Percentiles rank a stretch among this genome's conserved stretches.
Conservation (phyloP, 2,888 invertebrate genomes). For the Lasioglossum morio region DNA sequence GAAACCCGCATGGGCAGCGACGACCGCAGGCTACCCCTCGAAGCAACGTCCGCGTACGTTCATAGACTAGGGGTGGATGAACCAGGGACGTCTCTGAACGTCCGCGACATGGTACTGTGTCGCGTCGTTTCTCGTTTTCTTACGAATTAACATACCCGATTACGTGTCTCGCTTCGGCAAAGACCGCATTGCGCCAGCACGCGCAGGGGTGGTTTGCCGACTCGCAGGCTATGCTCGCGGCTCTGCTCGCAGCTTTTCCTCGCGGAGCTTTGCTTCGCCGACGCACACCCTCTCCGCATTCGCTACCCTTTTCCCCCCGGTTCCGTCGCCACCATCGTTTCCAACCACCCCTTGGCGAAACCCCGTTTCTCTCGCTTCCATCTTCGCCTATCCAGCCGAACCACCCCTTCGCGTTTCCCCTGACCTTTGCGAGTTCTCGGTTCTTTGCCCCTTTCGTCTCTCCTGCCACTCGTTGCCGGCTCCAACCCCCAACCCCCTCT, state of each 20-base stretch:
- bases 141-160: constrained; percentile 63
- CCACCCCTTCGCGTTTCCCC: constrained; percentile 32
- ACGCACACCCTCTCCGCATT: constrained; percentile 28
- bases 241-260: neutral
- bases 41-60: neutral
- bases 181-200: constrained; percentile 66
- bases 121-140: constrained; percentile 29
- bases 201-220: constrained; percentile 38
- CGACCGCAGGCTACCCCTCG: neutral
- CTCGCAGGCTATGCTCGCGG: constrained; percentile 21
- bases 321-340: constrained; percentile 2
- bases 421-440: constrained; percentile 44
- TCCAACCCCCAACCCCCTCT: neutral
- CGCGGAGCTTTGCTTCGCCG: constrained; percentile 60
- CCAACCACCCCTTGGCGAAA: neutral
- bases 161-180: constrained; percentile 46
- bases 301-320: neutral
- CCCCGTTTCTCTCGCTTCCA: neutral
- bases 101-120: neutral
- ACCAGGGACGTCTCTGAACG: neutral
- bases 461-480: constrained; percentile 35
- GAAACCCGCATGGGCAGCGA: neutral
- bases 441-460: constrained; percentile 1
- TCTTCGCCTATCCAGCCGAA: constrained; percentile 7
- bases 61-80: neutral